Evolutionary conservation across 2,113 vertebrate genomes (phyloP), one percentile per base, ranked within the genome.

Genomic region (Chaetura pelagica): DNA sequence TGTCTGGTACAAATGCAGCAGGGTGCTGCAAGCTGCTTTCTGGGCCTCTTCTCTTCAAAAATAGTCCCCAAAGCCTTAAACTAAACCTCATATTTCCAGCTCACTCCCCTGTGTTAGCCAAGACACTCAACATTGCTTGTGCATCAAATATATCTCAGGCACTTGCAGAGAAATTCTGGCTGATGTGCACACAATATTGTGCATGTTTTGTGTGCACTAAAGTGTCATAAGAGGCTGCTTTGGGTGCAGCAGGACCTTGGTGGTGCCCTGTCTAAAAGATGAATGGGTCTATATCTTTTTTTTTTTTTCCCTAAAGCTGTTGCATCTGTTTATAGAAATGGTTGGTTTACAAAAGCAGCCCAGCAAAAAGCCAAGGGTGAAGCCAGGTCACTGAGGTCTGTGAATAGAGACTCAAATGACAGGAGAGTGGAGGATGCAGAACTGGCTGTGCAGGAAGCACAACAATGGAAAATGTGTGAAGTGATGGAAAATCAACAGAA

Each of bases 361-460:
- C 42, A 82, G 87, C 49, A 42, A 72, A 91, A 93, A 95, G 67
- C 14, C 81, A 93, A 44, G 92, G 93, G 84, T 94, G 90, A 94
- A 73, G 51, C 66, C 8, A 7, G 92, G 94, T 89, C 93, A 62
- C 6, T 5, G 81, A 82, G 73, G 67, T 52, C 84, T 63, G 27
- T 14, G 91, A 78, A 32, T 24, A 67, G 35, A 81, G 13, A 29
- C 61, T 64, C 3, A 5, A 26, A 49, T 13, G 54, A 46, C 32
- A 51, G 87, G 51, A 29, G 20, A 21, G 73, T 0, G 34, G 69
- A 77, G 73, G 73, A 62, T 42, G 59, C 71, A 58, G 81, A 55
- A 55, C 38, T 15, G 40, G 42, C 51, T 51, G 12, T 6, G 26
- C 71, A 59, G 89, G 92, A 71, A 89, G 80, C 30, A 62, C 44